Base-by-base conservation (phyloP, 2,888 invertebrate species). In the Temnothorax unifasciatus region DNA sequence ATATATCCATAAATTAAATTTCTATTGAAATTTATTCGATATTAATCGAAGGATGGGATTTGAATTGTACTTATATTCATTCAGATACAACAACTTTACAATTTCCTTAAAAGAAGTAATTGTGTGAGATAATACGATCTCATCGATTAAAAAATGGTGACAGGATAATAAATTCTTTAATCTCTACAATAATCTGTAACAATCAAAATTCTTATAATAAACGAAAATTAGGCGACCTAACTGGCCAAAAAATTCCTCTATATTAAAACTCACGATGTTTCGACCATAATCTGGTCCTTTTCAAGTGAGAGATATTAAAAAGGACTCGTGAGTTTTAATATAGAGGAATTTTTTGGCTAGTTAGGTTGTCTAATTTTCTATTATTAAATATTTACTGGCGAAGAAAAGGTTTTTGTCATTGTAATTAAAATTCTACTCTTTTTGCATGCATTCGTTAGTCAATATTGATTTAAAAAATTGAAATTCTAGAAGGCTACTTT, bases 401-500 rank as follows among this genome's bases (percentile, higher is more conserved):
- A 29, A 29, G 29, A 29, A 29, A 29, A 29, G 3, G 29, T 29
- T 2, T 29, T 29, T 29, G 29, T 29, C 29, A 29, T 29, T 29
- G 29, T 29, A 3, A 29, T 29, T 3, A 29, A 29, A 29, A 29
- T 29, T 29, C 29, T 29, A 29, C 29, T 29, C 29, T 29, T 29
- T 59, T 81, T 59, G 61, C 50, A 54, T 50, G 79, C 82, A 76
- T 76, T 64, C 57, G 68, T 81, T 82, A 29, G 57, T 86, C 47
- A 83, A 83, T 79, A 64, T 82, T 61, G 41, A 64, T 82, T 61
- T 34, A 68, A 74, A 87, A 85, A 79, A 79, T 77, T 54, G 29
- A 77, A 79, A 69, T 21, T 77, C 66, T 66, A 63, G n/a, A 82
- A 71, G 86, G 61, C 87, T 89, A 87, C 77, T 47, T 83, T 61